Conservation (phyloP, 2,888 invertebrate genomes). For the Aleiodes leptofemur region DNA sequence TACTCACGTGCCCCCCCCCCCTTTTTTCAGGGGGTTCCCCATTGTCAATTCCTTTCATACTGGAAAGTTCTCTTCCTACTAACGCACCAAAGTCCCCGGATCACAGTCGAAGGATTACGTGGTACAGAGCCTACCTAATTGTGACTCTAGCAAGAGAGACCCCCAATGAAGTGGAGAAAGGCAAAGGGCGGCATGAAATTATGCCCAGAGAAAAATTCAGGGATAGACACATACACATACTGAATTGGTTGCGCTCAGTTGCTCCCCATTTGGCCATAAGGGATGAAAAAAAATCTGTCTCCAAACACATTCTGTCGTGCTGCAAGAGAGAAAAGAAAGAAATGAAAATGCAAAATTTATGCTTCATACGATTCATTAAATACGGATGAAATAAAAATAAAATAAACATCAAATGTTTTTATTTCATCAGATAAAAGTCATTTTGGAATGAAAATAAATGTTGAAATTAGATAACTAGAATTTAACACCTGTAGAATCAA, state of each 20-base stretch:
- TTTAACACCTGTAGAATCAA: constrained; percentile 10
- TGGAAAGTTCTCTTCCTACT: constrained; percentile 30
- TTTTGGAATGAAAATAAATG: constrained; percentile 1
- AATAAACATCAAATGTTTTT: constrained; percentile 33
- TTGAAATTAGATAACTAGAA: constrained; percentile 1
- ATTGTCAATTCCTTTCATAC: constrained; percentile 48
- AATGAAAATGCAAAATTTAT: too few species aligned
- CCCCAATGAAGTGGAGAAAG: constrained; percentile 29
- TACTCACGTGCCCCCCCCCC: background rate
- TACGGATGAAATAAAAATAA: background rate
- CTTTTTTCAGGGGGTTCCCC: constrained; percentile 17
- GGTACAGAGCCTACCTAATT: constrained; percentile 56
- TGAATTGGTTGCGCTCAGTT: constrained; percentile 26
- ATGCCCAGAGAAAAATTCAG: constrained; percentile 38
- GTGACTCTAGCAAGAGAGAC: constrained; percentile 49
- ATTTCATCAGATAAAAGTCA: constrained; percentile 41
- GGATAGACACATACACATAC: constrained; percentile 8
- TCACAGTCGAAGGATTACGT: constrained; percentile 57
- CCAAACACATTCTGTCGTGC: background rate
- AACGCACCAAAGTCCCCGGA: background rate
- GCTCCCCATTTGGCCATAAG: background rate
- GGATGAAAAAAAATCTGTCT: background rate
- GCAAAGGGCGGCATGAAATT: constrained; percentile 25
- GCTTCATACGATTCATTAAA: background rate
- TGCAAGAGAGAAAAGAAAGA: background rate